Base-by-base conservation (phyloP, 2,113 vertebrate species). In the Zootoca vivipara region DNA sequence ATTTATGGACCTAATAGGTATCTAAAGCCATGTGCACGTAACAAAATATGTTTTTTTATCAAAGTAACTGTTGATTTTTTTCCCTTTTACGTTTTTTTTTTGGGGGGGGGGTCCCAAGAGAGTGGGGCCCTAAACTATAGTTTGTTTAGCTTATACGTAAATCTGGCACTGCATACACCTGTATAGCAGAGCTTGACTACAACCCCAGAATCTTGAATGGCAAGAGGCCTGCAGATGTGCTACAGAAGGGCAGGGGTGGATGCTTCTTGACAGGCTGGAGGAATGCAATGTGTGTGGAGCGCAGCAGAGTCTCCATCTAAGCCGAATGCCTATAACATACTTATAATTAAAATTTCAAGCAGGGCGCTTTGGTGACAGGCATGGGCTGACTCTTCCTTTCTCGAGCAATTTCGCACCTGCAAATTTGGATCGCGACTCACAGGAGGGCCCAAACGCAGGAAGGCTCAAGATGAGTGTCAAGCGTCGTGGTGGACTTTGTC, bases 301-400 rank as follows among this genome's bases (percentile, higher is more conserved):
- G 70, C 40, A 10, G 56, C 24, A 87, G 26, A 3, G 75, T 40
- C 35, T 12, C 82, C 28, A 74, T 52, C 85, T 74, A 26, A 87
- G 89, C 24, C 42, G 1, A 87, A 16, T 30, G 2, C 88, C n/a
- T 13, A 33, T 15, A 33, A 35, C 78, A 30, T 62, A 38, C 10
- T 4, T 62, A 67, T 64, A 73, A 85, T 89, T 2, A 91, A 85
- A 91, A 87, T 70, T 75, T 38, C 92, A 18, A 46, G 38, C 64
- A 73, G 79, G 75, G 52, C 38, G 77, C 83, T 78, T 38, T 38
- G 28, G 2, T 15, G 28, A 16, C n/a, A 8, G 46, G 35, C 78
- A n/a, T 28, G 15, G 13, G 28, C 69, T 85, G 78, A 72, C 2
- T 0, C 10, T n/a, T 33, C 79, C 87, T 33, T 62, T 13, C 62